phyloP scores from a whole-genome alignment of 2,797 vertebrate genomes.

The Chelon auratus region DNA sequence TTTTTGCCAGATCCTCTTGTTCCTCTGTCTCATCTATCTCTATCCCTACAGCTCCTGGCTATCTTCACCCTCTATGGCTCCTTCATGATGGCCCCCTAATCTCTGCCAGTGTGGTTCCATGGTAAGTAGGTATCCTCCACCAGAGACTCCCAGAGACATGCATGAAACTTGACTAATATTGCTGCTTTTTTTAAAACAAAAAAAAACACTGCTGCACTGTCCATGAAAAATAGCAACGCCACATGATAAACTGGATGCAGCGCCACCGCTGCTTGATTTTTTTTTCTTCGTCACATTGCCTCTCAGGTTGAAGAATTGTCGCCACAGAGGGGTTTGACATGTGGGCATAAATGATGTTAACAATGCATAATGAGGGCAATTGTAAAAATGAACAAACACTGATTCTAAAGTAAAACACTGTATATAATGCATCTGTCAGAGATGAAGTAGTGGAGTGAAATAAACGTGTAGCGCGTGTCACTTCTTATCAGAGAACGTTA shows the following conservation, averaged over 20 bases:
- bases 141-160: constrained; percentile 46
- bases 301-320: constrained; percentile 44
- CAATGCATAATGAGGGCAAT: constrained; percentile 62
- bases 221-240: constrained; percentile 43
- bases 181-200: neutral
- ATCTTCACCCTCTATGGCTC: constrained; percentile 75
- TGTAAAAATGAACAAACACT: constrained; percentile 50
- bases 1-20: constrained; percentile 66
- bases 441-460: constrained; percentile 48
- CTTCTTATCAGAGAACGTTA: constrained; percentile 54
- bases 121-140: constrained; percentile 71
- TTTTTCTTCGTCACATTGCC: constrained; percentile 28
- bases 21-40: constrained; percentile 75
- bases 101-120: constrained; percentile 72
- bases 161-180: constrained; percentile 48
- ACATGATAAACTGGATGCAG: constrained; percentile 51
- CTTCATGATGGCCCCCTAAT: constrained; percentile 76
- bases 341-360: constrained; percentile 48
- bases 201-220: constrained; percentile 13
- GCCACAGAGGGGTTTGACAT: constrained; percentile 53
- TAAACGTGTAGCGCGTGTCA: constrained; percentile 49
- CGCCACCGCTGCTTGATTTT: constrained; percentile 31
- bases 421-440: constrained; percentile 57
- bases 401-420: constrained; percentile 61
- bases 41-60: constrained; percentile 77